phyloP scores from a whole-genome alignment of 2,113 vertebrate species.

The Genyomyrus donnyi region DNA sequence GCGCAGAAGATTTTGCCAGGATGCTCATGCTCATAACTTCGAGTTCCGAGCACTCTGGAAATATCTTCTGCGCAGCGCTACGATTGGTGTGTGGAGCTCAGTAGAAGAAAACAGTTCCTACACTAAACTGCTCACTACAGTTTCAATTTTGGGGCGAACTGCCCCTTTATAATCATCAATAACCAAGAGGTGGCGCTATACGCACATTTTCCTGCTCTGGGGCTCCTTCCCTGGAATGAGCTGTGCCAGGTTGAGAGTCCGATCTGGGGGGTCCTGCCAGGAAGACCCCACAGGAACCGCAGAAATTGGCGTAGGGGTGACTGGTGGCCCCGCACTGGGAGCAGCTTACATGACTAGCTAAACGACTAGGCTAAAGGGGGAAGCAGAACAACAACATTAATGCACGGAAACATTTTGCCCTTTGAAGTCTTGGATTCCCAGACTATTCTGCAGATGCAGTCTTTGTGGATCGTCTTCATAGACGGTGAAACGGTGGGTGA shows the following conservation, averaged over 20 bases:
- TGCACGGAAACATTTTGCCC: neutral
- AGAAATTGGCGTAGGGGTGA: slow-evolving; percentile 64
- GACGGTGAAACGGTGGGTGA: neutral
- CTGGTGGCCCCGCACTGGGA: slow-evolving; percentile 68
- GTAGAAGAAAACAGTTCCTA: too few relatives aligned
- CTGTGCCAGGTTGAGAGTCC: slow-evolving; percentile 17
- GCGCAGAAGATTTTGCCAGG: too few relatives aligned
- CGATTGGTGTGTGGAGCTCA: too few relatives aligned
- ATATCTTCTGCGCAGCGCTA: too few relatives aligned
- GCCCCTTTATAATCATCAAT: neutral
- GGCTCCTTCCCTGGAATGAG: neutral
- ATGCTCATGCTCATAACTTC: too few relatives aligned
- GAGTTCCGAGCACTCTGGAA: too few relatives aligned
- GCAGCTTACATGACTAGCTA: slow-evolving; percentile 57
- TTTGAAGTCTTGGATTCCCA: neutral
- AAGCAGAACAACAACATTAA: neutral
- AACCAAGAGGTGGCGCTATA: neutral
- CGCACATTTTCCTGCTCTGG: slow-evolving; percentile 44
- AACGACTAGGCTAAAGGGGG: slow-evolving; percentile 47
- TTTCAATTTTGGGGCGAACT: too few relatives aligned
- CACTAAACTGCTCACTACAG: too few relatives aligned
- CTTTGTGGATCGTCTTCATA: neutral
- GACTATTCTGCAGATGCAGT: neutral
- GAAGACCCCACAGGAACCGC: slow-evolving; percentile 67
- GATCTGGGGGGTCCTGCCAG: slow-evolving; percentile 50